Percentiles rank a stretch among this genome's conserved stretches.
These are phyloP conservation scores for Rhingia rostrata DNA, from an alignment of 2,888 invertebrate genomes.

Conservation along the genomic window DNA sequence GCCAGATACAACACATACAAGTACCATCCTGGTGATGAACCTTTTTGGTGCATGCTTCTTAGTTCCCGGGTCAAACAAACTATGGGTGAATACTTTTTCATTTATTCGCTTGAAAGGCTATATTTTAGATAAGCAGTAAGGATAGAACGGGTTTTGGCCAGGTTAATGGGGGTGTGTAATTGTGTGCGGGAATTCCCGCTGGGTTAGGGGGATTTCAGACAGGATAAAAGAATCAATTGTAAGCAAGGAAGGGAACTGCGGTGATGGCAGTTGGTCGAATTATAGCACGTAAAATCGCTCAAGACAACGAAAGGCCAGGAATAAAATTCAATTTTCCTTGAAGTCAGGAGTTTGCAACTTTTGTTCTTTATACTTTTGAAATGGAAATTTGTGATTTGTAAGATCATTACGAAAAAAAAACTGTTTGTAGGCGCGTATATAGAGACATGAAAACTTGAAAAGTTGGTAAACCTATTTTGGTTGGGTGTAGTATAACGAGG, in stretches of 20 bases:
- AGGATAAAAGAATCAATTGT: slow-evolving; percentile 65
- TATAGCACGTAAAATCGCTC: slow-evolving; percentile 61
- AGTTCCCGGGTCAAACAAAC: slow-evolving; percentile 47
- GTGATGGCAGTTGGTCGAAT: slow-evolving; percentile 60
- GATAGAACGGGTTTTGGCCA: neutral
- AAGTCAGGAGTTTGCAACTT: slow-evolving; percentile 37
- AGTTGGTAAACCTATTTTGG: too few species aligned
- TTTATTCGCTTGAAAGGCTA: slow-evolving; percentile 67
- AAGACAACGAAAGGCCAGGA: slow-evolving; percentile 43
- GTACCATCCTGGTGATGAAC: slow-evolving; percentile 57
- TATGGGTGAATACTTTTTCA: slow-evolving; percentile 60
- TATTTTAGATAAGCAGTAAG: slow-evolving; percentile 57
- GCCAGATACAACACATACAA: slow-evolving; percentile 27
- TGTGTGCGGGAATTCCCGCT: slow-evolving; percentile 8
- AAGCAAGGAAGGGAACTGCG: slow-evolving; percentile 43
- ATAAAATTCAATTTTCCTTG: slow-evolving; percentile 57
- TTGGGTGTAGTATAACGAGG: too few species aligned
- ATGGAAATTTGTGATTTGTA: neutral
- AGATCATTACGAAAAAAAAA: neutral
- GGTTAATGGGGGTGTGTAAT: slow-evolving; percentile 6
- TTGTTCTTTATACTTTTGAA: neutral
- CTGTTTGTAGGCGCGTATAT: too few species aligned
- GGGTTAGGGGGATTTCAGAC: slow-evolving; percentile 11
- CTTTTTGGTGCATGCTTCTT: slow-evolving; percentile 60
- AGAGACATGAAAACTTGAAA: too few species aligned